Evolutionary conservation across 2,797 vertebrate genomes (phyloP).

Genomic region (Sebastes oblongus): DNA sequence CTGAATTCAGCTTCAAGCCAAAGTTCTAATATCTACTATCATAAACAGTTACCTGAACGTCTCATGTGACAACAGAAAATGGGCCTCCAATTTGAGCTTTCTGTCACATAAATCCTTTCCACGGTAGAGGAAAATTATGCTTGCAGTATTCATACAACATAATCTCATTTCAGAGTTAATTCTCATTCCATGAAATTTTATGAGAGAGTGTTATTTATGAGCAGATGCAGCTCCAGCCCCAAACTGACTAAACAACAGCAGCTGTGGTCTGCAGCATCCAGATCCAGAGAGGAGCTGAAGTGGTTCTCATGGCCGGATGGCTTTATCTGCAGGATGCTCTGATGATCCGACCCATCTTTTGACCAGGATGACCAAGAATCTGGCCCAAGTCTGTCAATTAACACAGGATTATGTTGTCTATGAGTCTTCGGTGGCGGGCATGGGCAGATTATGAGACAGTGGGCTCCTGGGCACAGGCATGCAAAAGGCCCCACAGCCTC

Average conservation of each 20-base stretch:
- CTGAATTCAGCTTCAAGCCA: not conserved
- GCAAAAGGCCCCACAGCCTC: not conserved
- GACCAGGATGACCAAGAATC: not conserved
- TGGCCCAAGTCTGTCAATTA: not conserved
- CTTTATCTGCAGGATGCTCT: not conserved
- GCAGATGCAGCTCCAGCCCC: constrained; percentile 39
- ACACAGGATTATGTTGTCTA: not conserved
- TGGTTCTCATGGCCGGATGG: constrained; percentile 12
- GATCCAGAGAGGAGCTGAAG: constrained; percentile 34
- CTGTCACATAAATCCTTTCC: constrained; percentile 27
- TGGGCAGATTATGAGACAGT: not conserved
- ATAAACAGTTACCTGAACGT: not conserved
- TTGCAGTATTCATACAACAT: constrained; percentile 29
- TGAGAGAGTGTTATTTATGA: constrained; percentile 57
- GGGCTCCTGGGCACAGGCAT: not conserved
- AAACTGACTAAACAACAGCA: constrained; percentile 40
- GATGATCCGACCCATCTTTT: not conserved
- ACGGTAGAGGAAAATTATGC: not conserved
- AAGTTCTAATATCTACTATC: not conserved
- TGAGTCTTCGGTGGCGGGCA: too few species aligned
- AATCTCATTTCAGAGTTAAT: constrained; percentile 45
- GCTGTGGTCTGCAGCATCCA: constrained; percentile 23
- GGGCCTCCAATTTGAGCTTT: not conserved
- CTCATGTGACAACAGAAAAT: not conserved
- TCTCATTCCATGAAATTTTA: constrained; percentile 53